A percentile compares a stretch with the other conserved stretches of the same genome.
Evolutionary conservation across 2,888 invertebrate species (phyloP).

Genomic region (Agrotis exclamationis): DNA sequence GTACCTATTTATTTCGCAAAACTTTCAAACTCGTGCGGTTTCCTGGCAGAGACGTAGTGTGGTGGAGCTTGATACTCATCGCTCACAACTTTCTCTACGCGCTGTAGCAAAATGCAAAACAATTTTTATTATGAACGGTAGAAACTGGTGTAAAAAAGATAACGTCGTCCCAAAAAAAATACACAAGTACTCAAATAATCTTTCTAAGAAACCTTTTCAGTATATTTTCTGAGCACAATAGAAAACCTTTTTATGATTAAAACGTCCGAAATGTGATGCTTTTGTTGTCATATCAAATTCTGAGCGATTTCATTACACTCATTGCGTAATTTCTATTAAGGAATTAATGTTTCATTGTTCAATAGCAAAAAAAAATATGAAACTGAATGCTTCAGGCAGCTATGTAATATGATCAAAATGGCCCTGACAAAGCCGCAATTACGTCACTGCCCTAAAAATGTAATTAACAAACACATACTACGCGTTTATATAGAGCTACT

Average conservation of each 20-base stretch:
- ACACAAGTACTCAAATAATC: constrained; percentile 28
- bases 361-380: constrained; percentile 1
- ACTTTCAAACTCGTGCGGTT: constrained; percentile 57
- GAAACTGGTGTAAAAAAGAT: constrained; percentile 18
- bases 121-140: constrained; percentile 24
- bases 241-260: constrained; percentile 46
- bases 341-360: constrained; percentile 27
- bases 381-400: constrained; percentile 32
- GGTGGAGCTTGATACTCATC: constrained; percentile 56
- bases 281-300: constrained; percentile 44
- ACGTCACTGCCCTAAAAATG: constrained; percentile 56
- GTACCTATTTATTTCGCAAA: constrained; percentile 59
- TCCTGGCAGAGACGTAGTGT: constrained; percentile 48
- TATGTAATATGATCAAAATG: constrained; percentile 37
- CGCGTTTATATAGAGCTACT: constrained; percentile 21
- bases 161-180: constrained; percentile 20
- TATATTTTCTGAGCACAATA: constrained; percentile 31
- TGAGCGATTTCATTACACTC: constrained; percentile 31
- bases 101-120: constrained; percentile 29
- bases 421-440: constrained; percentile 38
- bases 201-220: constrained; percentile 20
- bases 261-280: constrained; percentile 38
- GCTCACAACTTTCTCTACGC: constrained; percentile 54
- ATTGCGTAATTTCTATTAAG: constrained; percentile 41
- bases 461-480: constrained; percentile 56